Evolutionary conservation across 2,888 invertebrate species (phyloP), one percentile per base, ranked within the genome.

Genomic region (Ecliptopera silaceata): DNA sequence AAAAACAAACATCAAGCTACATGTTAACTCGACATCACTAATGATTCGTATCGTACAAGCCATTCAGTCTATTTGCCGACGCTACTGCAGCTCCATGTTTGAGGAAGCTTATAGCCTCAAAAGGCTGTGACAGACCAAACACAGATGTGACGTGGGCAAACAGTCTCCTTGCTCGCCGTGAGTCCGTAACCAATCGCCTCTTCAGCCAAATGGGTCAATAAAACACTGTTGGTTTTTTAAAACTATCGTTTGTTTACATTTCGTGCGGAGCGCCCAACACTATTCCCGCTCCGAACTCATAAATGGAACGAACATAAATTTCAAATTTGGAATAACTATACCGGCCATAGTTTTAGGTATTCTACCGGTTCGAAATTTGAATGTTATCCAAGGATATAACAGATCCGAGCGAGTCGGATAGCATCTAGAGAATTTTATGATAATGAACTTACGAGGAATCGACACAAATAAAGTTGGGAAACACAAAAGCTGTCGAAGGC

Each of bases 111-210:
- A 82, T 78, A 77, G 76, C 79, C 78, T 85, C 80, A 78, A 85
- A 82, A 84, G 80, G 79, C 82, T 82, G 82, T 81, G 84, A 84
- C 85, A 83, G 81, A 74, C 79, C 85, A 85, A 88, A 88, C 87
- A 89, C 88, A 88, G 86, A 86, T 87, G 88, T 79, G 84, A 82
- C 80, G 78, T 77, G 74, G 56, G 79, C 84, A 88, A 87, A 89
- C 83, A 86, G 68, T 67, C 70, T 69, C 68, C 70, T 68, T 54
- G 56, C 60, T 53, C 60, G 59, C 68, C 66, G 66, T 62, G 68
- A 69, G 67, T 56, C 74, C 80, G 79, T 80, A 77, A 80, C 84
- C 78, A 80, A 84, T 83, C 79, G 74, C 66, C 73, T 72, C 70
- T 75, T 71, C 68, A 65, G 66, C 77, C 77, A 77, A 75, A 75